Base-by-base conservation (phyloP, 2,888 invertebrate species). In the Spatulosminthurus flaviceps region DNA sequence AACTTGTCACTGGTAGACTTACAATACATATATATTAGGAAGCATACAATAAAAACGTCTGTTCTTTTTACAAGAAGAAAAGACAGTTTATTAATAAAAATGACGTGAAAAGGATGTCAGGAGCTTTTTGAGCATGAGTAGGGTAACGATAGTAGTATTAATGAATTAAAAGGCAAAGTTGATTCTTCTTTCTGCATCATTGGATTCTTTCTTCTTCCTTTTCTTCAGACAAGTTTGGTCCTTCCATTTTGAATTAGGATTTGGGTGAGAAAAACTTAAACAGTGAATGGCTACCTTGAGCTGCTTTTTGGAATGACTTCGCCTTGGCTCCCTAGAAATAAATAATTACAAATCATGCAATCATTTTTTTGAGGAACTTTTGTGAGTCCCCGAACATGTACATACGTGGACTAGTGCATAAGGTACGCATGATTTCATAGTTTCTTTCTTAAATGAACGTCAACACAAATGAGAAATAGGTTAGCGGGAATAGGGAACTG, bases 181-280 rank as follows among this genome's bases (percentile, higher is more conserved):
- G 19, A 51, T 51, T 51, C 51, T 13, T 51, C n/a, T n/a, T n/a
- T n/a, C n/a, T 51, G 16, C 51, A 11, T 51, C 51, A 51, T 51
- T n/a, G 51, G 2, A 9, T 66, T 19, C 13, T 16, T 66, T 66
- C 28, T 66, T 28, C 1, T 66, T 19, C 13, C 11, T 66, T 66
- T 19, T 66, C 19, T 22, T 16, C 24, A 2, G 21, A 19, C n/a
- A 2, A 11, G 66, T 22, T 1, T 4, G 64, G 26, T 64, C 26
- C 22, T 2, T 26, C 1, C 64, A 61, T 19, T 13, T 61, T 7
- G 5, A 22, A 61, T 5, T 7, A n/a, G 26, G n/a, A 16, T 28
- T 81, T 81, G 7, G 83, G 79, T 29, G 81, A 21, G 76, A 85
- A 85, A 77, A 85, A 85, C 66, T 83, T 83, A 21, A 84, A 81